Evolutionary conservation across 2,888 invertebrate species (phyloP), one percentile per base, ranked within the genome.

Genomic region (Pristionchus arcanus): DNA sequence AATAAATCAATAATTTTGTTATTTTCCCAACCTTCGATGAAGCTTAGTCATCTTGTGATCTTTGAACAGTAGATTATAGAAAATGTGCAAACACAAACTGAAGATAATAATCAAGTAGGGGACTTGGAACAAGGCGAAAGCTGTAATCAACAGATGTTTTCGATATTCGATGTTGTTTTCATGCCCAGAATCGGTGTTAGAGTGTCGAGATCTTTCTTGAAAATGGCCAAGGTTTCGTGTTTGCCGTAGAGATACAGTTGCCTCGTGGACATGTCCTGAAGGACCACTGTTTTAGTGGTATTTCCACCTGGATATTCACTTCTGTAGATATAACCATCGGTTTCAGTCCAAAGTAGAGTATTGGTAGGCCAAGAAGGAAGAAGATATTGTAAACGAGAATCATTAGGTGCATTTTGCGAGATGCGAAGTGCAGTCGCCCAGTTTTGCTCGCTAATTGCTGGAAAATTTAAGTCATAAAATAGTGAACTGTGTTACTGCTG

Each of bases 401-500:
- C n/a, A 81, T 81, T 4, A 81, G 25, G 81, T 49, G 49, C 81
- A 81, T 81, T 28, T 81, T 81, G 28, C 81, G 81, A 7, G 49
- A 16, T 11, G 81, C 81, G 7, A 81, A 81, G 49, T 81, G 81
- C 0, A 81, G 81, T 28, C 49, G 25, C 0, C 81, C 81, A 2
- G 37, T 81, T 15, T 34, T 42, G 28, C 49, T 81, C 13, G 49
- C 81, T 2, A 81, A n/a, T 81, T 81, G 81, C 81, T 81, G n/a
- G 4, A 74, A 19, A 37, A 34, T 74, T 16, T 74, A 3, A 13
- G 11, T 31, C 13, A 68, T 15, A 5, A 28, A 3, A 5, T 71
- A 4, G 0, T 1, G 9, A 71, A 34, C 2, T 71, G 15, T 13
- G 42, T 11, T 49, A 11, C 0, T 7, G 1, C 42, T 49, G 42